Evolutionary conservation across 1,140 invertebrate genomes (phyloP).

Genomic region (Euglossa dilemma): DNA sequence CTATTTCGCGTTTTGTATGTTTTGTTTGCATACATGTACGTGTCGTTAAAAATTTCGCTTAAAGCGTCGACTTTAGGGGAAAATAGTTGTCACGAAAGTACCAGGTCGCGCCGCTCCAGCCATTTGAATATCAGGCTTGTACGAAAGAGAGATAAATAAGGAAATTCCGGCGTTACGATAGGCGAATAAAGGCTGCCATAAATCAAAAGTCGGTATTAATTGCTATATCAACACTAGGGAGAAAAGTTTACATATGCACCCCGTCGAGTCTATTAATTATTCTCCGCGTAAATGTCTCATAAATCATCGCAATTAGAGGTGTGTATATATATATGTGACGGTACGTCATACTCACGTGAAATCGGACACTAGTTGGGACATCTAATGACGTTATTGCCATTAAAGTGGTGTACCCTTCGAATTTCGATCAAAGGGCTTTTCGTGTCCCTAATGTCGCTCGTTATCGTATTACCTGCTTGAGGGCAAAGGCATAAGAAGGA

Average conservation of each 20-base stretch:
- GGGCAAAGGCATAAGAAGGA: neutral
- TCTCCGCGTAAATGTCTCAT: constrained; percentile 30
- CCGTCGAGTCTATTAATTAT: constrained; percentile 40
- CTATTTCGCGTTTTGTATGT: no score
- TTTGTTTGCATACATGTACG: no score
- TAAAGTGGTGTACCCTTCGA: neutral
- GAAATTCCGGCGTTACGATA: constrained; percentile 26
- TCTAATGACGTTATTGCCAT: neutral
- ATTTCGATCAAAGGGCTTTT: constrained; percentile 13
- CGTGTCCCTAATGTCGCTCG: constrained; percentile 33
- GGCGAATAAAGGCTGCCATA: constrained; percentile 41
- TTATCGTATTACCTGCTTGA: constrained; percentile 34
- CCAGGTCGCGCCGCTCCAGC: no score
- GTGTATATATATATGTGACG: constrained; percentile 1
- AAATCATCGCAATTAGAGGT: constrained; percentile 44
- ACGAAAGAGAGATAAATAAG: constrained; percentile 34
- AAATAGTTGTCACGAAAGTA: neutral
- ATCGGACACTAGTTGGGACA: neutral
- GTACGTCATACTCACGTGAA: neutral
- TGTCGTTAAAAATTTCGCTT: neutral
- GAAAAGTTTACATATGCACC: constrained; percentile 56
- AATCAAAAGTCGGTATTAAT: constrained; percentile 59
- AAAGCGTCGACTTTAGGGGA: neutral
- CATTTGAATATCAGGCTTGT: neutral
- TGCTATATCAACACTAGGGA: constrained; percentile 42